Conservation (phyloP, 2,113 vertebrate genomes). For the Pangasianodon gigas region DNA sequence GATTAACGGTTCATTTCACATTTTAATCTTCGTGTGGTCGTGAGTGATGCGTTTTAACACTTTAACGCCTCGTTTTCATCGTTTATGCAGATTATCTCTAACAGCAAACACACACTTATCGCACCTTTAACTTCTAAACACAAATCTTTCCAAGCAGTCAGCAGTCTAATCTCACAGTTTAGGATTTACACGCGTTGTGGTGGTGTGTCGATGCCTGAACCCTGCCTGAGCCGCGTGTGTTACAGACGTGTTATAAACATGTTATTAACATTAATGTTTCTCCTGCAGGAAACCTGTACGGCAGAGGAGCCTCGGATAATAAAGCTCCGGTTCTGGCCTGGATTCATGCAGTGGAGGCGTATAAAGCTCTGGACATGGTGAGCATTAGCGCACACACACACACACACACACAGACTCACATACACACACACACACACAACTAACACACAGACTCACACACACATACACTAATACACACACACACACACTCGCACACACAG, state of each 20-base stretch:
- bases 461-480: background rate
- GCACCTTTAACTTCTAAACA: background rate
- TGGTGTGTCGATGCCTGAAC: background rate
- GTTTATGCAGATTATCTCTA: background rate
- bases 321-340: constrained; percentile 81
- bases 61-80: background rate
- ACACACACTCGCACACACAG: constrained; percentile 3
- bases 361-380: constrained; percentile 72
- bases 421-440: constrained; percentile 9
- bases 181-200: background rate
- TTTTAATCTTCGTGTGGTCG: background rate
- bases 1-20: constrained; percentile 73
- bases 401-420: background rate
- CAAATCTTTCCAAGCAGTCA: background rate
- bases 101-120: background rate
- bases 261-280: constrained; percentile 5
- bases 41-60: background rate
- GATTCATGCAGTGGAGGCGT: constrained; percentile 78
- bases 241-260: background rate
- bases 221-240: background rate
- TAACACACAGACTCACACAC: background rate
- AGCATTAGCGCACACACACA: constrained; percentile 23
- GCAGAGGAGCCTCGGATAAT: constrained; percentile 81
- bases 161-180: background rate
- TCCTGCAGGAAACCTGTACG: constrained; percentile 76